phyloP scores from a whole-genome alignment of 2,113 vertebrate species.

The Pica pica region DNA sequence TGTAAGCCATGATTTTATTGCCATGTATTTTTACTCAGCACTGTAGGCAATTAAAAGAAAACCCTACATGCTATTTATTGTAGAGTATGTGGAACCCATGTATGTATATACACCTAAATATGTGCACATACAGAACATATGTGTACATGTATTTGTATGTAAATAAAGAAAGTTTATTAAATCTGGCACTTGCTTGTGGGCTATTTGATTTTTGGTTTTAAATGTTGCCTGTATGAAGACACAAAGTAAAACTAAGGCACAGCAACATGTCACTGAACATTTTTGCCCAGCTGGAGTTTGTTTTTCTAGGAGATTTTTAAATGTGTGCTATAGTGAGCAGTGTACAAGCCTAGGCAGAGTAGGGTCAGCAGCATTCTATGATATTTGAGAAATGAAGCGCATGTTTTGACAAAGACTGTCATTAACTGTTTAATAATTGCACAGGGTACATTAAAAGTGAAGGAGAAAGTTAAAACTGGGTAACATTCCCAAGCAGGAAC shows the following conservation, averaged over 20 bases:
- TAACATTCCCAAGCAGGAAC: neutral
- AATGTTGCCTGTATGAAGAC: neutral
- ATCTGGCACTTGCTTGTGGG: constrained; percentile 60
- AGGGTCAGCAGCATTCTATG: neutral
- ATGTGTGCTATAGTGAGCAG: accelerated
- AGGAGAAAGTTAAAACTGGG: neutral
- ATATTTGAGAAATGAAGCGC: neutral
- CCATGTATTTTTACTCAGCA: constrained; percentile 71
- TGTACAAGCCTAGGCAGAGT: neutral
- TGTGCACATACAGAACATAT: constrained; percentile 65
- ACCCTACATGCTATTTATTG: constrained; percentile 65
- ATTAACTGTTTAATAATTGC: neutral
- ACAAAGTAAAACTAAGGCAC: neutral
- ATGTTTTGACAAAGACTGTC: neutral
- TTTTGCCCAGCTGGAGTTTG: neutral
- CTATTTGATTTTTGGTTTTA: neutral
- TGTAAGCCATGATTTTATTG: constrained; percentile 69
- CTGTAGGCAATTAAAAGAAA: constrained; percentile 61
- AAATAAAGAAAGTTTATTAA: constrained; percentile 80
- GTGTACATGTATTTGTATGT: constrained; percentile 76
- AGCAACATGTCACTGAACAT: neutral
- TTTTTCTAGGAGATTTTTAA: neutral
- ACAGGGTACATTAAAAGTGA: neutral
- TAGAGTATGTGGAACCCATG: constrained; percentile 69
- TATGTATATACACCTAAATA: constrained; percentile 73